phyloP scores from a whole-genome alignment of 92 coral and sea anemone species.

The Phymanthus crucifer region DNA sequence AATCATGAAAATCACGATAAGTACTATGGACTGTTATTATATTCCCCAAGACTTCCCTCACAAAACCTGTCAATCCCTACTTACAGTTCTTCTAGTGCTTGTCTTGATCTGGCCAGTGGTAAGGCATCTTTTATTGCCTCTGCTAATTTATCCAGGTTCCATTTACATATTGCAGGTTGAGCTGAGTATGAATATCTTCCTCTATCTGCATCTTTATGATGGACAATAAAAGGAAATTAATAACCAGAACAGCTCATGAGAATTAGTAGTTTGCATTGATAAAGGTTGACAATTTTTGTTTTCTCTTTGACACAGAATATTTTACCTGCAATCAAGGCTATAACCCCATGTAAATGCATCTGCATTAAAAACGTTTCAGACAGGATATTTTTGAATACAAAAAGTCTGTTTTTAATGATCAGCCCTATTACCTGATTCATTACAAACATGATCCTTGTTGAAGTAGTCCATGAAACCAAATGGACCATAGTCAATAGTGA shows the following conservation, averaged over 20 bases:
- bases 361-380: too few species aligned
- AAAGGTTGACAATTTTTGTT: too few species aligned
- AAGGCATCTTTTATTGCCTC: conserved; percentile 87
- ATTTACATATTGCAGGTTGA: conserved; percentile 95
- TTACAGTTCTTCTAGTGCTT: conserved; percentile 86
- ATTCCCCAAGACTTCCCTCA: too few species aligned
- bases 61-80: conserved; percentile 11
- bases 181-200: conserved; percentile 81
- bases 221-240: not conserved
- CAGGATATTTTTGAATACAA: too few species aligned
- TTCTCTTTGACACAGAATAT: too few species aligned
- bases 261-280: too few species aligned
- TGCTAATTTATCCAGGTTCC: conserved; percentile 89
- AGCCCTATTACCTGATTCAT: conserved; percentile 95
- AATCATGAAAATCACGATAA: too few species aligned
- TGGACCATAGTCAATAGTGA: conserved; percentile 99
- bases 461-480: conserved; percentile 96
- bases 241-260: too few species aligned
- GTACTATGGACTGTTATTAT: too few species aligned
- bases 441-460: conserved; percentile 81
- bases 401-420: too few species aligned
- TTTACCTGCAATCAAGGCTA: too few species aligned
- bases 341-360: too few species aligned
- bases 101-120: conserved; percentile 75
- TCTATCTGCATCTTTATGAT: conserved; percentile 61